phyloP scores from a whole-genome alignment of 1,140 invertebrate species.

The Linepithema humile region DNA sequence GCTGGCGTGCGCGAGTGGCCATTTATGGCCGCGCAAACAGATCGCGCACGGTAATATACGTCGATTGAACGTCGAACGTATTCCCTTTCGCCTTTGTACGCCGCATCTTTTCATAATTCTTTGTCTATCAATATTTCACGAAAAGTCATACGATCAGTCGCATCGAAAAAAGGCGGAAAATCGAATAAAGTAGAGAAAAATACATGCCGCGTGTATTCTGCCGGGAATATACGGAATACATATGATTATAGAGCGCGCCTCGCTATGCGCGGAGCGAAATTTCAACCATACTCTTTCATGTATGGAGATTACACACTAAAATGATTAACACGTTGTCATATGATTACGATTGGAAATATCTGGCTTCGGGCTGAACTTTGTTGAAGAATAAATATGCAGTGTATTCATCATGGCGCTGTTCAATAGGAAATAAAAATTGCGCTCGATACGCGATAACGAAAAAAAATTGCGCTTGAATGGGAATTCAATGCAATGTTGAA shows the following conservation, averaged over 20 bases:
- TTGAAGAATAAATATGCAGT: neutral
- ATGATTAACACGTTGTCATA: neutral
- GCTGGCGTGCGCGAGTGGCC: neutral
- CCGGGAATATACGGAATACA: neutral
- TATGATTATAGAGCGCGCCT: too few relatives aligned
- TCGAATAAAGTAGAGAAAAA: neutral
- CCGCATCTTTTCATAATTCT: neutral
- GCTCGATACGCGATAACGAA: neutral
- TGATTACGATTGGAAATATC: neutral
- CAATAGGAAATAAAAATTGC: too few relatives aligned
- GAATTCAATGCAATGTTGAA: neutral
- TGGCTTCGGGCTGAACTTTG: neutral
- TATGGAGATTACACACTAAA: neutral
- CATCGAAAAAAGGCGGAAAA: constrained; percentile 24
- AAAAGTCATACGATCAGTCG: neutral
- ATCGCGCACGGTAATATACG: constrained; percentile 1
- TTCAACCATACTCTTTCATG: too few relatives aligned
- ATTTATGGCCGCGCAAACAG: constrained; percentile 43
- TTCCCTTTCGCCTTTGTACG: neutral
- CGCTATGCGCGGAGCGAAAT: too few relatives aligned
- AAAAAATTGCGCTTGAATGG: neutral
- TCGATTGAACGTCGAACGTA: neutral
- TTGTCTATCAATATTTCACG: neutral
- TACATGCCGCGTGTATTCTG: neutral
- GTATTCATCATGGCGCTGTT: constrained; percentile 17